Base-by-base conservation (phyloP, 2,797 vertebrate species). In the Trematomus bernacchii region DNA sequence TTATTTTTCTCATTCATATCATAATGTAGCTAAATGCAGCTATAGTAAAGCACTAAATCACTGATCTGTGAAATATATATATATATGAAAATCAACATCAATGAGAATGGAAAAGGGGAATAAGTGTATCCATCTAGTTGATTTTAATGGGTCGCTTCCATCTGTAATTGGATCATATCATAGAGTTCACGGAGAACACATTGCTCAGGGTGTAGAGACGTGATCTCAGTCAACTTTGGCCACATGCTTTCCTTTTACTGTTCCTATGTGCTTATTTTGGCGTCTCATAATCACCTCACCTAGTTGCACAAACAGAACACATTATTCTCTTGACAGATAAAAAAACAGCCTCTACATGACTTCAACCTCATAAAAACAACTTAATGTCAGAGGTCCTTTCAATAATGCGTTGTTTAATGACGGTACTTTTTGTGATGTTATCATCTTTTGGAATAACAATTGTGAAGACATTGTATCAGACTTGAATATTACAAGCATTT, bases 221-320 rank as follows among this genome's bases (percentile, higher is more conserved):
- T 73, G 55, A 66, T 83, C 72, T 60, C 73, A 80, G 70, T 66
- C 73, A 83, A 81, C 55, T 65, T 30, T n/a, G 14, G 58, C 65
- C 83, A 80, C 82, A 68, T 72, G 69, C 80, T 85, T 82, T 67
- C 60, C 67, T 85, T 86, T 87, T 63, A 80, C 73, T 80, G 60
- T 59, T 79, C 65, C 70, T 79, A 76, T 74, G 73, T 91, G 90
- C 82, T 92, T 89, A 76, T 79, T 81, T 93, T 93, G 90, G 93
- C 86, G 58, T 73, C 53, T 73, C 47, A 2, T 70, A 18, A 86
- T 89, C 61, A 86, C 81, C 70, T 88, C 77, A 85, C 86, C 63
- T 87, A 61, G 75, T 79, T 85, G 79, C 82, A 90, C 73, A 85
- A 87, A 75, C 74, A 86, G 42, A 79, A 73, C n/a, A 13, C 75